Evolutionary conservation across 2,888 invertebrate species (phyloP), one percentile per base, ranked within the genome.

Genomic region (Ormyrus rosae): DNA sequence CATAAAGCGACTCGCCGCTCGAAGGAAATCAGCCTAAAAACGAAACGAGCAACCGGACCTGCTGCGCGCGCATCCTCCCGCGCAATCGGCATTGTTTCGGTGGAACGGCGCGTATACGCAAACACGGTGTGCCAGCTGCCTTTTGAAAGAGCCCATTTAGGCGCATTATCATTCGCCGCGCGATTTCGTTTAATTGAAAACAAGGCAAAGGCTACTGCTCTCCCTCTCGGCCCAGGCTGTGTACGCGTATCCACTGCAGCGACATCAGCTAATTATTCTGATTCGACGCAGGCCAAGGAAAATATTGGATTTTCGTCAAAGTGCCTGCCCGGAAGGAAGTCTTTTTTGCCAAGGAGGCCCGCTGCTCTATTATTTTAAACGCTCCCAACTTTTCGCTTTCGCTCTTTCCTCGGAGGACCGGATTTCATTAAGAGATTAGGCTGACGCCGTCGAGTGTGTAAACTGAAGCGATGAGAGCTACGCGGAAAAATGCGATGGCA

Each of bases 181-280:
- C 45, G 61, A 72, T 68, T 72, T 81, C 56, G 58, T 68, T 63
- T 77, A 81, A 72, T 81, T 81, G 72, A 77, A 77, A 73, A 68
- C 69, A 76, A 80, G 68, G 46, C 8, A 9, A 5, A 19, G 11
- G 19, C 19, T 6, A 5, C 6, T 19, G 19, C 19, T 19, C 19
- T 19, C 19, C 19, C 19, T 19, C 19, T 19, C 19, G 19, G 19
- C 19, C 19, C 19, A 2, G 19, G 19, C 19, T 58, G 6, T 55
- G 48, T 61, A 9, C 10, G 61, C 13, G 8, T 6, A 6, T 10
- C 7, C 3, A n/a, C 53, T 19, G 46, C 11, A 63, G 65, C 8
- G 4, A 63, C 68, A 55, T 71, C 63, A 46, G 19, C 45, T 77
- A 72, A 81, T 81, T 76, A 81, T 81, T 72, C 68, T 63, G 48